Base-by-base conservation (phyloP, 2,113 vertebrate genomes). In the Arenaria interpres region DNA sequence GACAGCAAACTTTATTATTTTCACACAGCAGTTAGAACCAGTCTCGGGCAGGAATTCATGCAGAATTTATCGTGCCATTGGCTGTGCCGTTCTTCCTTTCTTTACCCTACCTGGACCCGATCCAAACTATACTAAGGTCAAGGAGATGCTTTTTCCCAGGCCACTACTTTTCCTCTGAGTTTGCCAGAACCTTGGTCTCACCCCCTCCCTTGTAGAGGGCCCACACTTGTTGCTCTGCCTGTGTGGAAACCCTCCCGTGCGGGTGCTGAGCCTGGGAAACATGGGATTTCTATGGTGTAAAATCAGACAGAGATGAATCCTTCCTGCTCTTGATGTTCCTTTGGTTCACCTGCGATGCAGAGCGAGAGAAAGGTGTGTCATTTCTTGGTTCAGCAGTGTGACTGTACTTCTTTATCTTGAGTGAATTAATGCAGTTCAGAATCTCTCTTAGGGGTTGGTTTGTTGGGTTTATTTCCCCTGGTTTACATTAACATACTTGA, bases 211-310 rank as follows among this genome's bases (percentile, higher is more conserved):
- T 77, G 35, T 14, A 69, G 57, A 60, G 33, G 7, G 10, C 48
- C 30, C 41, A 16, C 12, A 3, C 14, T 46, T 12, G 30, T 28
- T 53, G 30, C 7, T 85, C 7, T 32, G 15, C 32, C 46, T 32
- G 3, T 20, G n/a, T 35, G 45, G 32, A 54, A 88, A 12, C 17
- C 25, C 48, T n/a, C 12, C 14, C 0, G 0, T 37, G n/a, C 9
- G 39, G 46, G 21, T 77, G 41, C 46, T 73, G 32, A 69, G 30
- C 17, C 8, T 7, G 33, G 84, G 14, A 74, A 74, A 28, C 8
- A 5, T 16, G 23, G 46, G 48, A 21, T 75, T 39, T 51, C 46
- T 33, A 2, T 8, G 39, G 7, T 25, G 39, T 37, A 41, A 48
- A 60, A 64, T 11, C 54, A 35, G 39, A 35, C 53, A 66, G 43